Conservation (phyloP, 1,140 invertebrate species). For the Cepaea nemoralis region DNA sequence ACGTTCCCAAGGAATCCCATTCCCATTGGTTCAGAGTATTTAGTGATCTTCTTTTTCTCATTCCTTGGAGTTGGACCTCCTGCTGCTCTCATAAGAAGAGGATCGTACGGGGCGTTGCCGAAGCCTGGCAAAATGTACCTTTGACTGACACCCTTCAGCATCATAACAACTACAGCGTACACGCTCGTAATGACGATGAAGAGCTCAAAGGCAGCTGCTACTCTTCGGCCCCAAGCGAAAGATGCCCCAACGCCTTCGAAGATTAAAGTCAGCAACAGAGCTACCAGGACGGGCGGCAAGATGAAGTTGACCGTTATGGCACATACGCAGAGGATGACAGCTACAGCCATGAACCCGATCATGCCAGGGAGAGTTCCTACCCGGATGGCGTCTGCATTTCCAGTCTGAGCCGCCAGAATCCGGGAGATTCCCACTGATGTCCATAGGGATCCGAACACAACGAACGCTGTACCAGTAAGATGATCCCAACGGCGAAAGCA, state of each 20-base stretch:
- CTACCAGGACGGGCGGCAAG: constrained; percentile 58
- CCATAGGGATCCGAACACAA: constrained; percentile 59
- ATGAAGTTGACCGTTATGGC: constrained; percentile 62
- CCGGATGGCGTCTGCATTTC: constrained; percentile 38
- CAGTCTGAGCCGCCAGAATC: constrained; percentile 42
- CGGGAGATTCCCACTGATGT: constrained; percentile 55
- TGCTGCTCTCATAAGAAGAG: constrained; percentile 51
- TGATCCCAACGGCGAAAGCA: constrained; percentile 59
- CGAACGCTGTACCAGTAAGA: constrained; percentile 56
- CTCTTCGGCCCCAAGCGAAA: constrained; percentile 54
- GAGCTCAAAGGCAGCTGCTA: constrained; percentile 60
- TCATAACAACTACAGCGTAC: constrained; percentile 63
- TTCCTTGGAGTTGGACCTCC: constrained; percentile 45
- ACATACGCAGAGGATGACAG: constrained; percentile 56
- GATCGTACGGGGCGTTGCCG: constrained; percentile 60
- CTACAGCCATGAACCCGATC: constrained; percentile 56
- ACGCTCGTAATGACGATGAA: constrained; percentile 57
- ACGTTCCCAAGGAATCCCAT: constrained; percentile 62
- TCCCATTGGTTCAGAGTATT: constrained; percentile 62
- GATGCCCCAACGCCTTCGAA: constrained; percentile 59
- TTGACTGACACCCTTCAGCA: constrained; percentile 62
- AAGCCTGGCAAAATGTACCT: constrained; percentile 61
- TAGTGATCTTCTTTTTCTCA: constrained; percentile 61
- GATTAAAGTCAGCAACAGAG: constrained; percentile 55
- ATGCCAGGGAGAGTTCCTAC: constrained; percentile 50